Conservation (phyloP, 1,140 invertebrate species). For the Chrysoperla carnea region DNA sequence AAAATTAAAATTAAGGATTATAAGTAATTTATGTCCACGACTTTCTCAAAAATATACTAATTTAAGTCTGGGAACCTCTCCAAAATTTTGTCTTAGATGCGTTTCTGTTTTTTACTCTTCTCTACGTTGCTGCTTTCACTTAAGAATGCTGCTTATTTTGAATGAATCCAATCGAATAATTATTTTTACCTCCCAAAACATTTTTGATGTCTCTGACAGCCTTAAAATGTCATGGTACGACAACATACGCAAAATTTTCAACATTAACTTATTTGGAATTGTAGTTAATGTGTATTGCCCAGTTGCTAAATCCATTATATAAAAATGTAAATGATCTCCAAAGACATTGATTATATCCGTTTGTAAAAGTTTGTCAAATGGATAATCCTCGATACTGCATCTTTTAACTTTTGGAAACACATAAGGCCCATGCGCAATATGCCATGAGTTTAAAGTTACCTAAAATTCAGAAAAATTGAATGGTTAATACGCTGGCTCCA, state of each 20-base stretch:
- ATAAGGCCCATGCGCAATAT: constrained; percentile 24
- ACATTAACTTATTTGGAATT: constrained; percentile 10
- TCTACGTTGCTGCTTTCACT: no score
- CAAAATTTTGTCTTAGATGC: no score
- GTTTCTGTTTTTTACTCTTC: no score
- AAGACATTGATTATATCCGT: constrained; percentile 20
- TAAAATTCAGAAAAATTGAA: constrained; percentile 12
- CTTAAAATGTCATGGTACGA: constrained; percentile 17
- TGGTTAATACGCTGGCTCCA: no score
- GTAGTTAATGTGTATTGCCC: constrained; percentile 9
- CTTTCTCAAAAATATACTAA: no score
- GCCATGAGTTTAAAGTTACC: constrained; percentile 25
- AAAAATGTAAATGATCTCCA: constrained; percentile 14
- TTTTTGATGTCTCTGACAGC: constrained; percentile 16
- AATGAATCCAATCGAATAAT: no score
- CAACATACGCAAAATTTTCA: constrained; percentile 16
- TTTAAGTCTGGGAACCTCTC: no score
- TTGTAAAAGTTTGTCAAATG: constrained; percentile 15
- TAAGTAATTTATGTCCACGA: no score
- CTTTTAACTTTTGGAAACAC: constrained; percentile 15
- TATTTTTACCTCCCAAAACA: constrained; percentile 16
- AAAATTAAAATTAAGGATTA: no score
- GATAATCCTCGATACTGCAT: constrained; percentile 15
- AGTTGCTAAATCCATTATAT: constrained; percentile 5
- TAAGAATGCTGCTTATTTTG: no score